Conservation (phyloP, 2,113 vertebrate genomes). For the Myotis brandtii region DNA sequence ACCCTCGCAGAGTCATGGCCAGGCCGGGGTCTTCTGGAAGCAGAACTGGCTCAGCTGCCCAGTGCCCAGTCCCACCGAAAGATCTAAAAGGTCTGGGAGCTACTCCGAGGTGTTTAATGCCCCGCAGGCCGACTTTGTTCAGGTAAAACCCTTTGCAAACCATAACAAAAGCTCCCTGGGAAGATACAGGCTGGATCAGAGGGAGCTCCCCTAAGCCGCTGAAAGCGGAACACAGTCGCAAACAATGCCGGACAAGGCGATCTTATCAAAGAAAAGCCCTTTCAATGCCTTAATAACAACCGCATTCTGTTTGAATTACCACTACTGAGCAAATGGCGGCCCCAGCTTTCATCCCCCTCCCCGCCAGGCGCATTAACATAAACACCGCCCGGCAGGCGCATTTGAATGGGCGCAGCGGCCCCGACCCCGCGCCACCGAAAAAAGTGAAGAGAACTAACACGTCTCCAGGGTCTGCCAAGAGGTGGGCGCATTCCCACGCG, state of each 20-base stretch:
- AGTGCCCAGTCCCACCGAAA: constrained; percentile 54
- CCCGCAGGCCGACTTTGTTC: constrained; percentile 86
- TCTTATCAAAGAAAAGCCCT: constrained; percentile 90
- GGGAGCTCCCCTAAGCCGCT: constrained; percentile 83
- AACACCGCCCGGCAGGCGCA: constrained; percentile 86
- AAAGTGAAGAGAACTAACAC: not conserved
- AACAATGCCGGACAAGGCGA: constrained; percentile 90
- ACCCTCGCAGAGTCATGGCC: not conserved
- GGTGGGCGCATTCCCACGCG: not conserved
- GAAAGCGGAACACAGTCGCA: constrained; percentile 86
- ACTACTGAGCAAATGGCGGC: constrained; percentile 90
- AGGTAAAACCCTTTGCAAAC: constrained; percentile 88
- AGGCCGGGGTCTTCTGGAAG: constrained; percentile 65
- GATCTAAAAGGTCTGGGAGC: constrained; percentile 79
- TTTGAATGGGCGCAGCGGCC: constrained; percentile 84
- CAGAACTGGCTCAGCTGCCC: constrained; percentile 76
- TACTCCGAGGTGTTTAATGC: constrained; percentile 85
- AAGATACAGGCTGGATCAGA: constrained; percentile 88
- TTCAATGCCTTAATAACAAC: constrained; percentile 89
- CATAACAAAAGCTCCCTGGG: constrained; percentile 89
- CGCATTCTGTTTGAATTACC: constrained; percentile 90
- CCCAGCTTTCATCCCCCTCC: constrained; percentile 86
- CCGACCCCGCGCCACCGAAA: constrained; percentile 2
- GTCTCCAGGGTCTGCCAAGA: not conserved
- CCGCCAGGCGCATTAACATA: constrained; percentile 85